phyloP scores from a whole-genome alignment of 37 sponge, comb jelly and placozoan species.

The Hexactinellida sp. region DNA sequence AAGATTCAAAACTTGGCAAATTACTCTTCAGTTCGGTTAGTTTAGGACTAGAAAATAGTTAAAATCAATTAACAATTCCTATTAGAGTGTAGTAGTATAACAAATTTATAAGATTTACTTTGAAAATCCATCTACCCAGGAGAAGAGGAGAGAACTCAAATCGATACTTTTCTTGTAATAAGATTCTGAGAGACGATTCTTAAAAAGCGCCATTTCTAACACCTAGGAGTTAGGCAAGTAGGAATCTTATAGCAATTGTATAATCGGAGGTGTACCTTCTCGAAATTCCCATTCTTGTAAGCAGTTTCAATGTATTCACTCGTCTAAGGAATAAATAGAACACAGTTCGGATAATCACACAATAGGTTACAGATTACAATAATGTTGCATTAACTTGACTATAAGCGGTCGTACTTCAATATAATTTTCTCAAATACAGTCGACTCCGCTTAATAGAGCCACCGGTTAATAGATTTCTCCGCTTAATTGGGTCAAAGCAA shows the following conservation, averaged over 20 bases:
- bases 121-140: background rate
- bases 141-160: background rate
- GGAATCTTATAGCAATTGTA: background rate
- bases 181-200: background rate
- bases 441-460: too few species aligned
- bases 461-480: too few species aligned
- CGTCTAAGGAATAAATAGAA: slow-evolving; percentile 25
- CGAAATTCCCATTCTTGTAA: slow-evolving; percentile 70
- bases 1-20: background rate
- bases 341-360: background rate
- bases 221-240: background rate
- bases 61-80: background rate
- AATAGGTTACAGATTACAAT: too few species aligned
- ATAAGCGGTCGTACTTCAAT: too few species aligned
- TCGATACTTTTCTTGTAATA: slow-evolving; percentile 4
- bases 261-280: slow-evolving; percentile 28
- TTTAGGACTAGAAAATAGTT: background rate
- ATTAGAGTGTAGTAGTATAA: background rate
- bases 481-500: too few species aligned
- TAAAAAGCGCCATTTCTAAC: background rate
- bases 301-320: slow-evolving; percentile 58
- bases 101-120: background rate
- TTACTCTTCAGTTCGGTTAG: background rate
- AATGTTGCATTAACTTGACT: too few species aligned
- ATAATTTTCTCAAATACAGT: too few species aligned